Conservation (phyloP, 2,797 vertebrate genomes). For the Sciurus vulgaris region DNA sequence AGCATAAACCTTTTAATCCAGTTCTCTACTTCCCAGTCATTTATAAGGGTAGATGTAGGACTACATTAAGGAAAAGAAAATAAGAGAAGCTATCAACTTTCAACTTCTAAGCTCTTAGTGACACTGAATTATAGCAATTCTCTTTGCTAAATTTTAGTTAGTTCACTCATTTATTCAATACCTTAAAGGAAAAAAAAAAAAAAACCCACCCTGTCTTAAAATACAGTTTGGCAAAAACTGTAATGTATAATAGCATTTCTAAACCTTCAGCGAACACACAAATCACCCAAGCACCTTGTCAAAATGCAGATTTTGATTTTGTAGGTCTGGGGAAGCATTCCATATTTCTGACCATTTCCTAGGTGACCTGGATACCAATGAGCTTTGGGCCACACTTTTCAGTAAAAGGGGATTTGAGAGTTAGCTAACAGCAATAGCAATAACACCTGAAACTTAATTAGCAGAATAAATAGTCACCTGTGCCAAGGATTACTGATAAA, state of each 20-base stretch:
- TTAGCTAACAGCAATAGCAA: constrained; percentile 31
- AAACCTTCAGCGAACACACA: neutral
- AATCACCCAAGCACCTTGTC: neutral
- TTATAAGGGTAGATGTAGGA: constrained; percentile 7
- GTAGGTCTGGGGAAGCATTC: neutral
- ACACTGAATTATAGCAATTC: constrained; percentile 37
- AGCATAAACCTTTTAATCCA: constrained; percentile 32
- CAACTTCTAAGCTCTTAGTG: constrained; percentile 14
- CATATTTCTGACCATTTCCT: neutral
- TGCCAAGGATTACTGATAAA: constrained; percentile 54
- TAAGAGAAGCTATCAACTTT: neutral
- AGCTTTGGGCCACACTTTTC: neutral
- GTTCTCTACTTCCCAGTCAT: neutral
- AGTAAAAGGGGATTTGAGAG: neutral
- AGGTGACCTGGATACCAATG: neutral
- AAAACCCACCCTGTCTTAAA: neutral
- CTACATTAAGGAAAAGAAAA: neutral
- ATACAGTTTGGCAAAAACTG: neutral
- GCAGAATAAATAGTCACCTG: constrained; percentile 4
- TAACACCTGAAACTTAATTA: constrained; percentile 24
- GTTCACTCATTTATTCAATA: constrained; percentile 5
- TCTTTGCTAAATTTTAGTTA: constrained; percentile 43
- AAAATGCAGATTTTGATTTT: constrained; percentile 42
- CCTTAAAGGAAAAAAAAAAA: constrained; percentile 4
- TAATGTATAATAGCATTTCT: neutral